Base-by-base conservation (phyloP, 2,888 invertebrate species). In the Aproaerema taeniolella region DNA sequence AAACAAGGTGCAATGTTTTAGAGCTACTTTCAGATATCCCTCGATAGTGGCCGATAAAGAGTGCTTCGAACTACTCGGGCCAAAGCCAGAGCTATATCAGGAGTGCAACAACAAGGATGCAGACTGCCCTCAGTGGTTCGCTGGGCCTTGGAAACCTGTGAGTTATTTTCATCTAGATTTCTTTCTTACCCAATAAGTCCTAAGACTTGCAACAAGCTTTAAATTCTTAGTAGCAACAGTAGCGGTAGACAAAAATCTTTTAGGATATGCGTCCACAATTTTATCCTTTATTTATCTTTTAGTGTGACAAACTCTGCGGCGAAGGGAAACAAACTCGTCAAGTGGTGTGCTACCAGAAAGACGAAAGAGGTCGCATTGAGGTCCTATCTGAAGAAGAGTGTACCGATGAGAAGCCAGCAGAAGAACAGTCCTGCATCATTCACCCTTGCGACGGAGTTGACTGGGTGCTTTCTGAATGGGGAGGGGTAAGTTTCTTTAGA, bases 271-370 rank as follows among this genome's bases (percentile, higher is more conserved):
- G n/a, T n/a, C n/a, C n/a, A n/a, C n/a, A n/a, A n/a, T n/a, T n/a
- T n/a, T n/a, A n/a, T n/a, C n/a, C n/a, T n/a, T n/a, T n/a, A n/a
- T n/a, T n/a, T 50, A 46, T 44, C 38, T 51, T 61, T 20, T 60
- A 96, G 93, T 98, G 97, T 60, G 92, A 96, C 69, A 92, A 91
- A 66, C 85, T 97, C n/a, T 98, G 98, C 68, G 98, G 96, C 0
- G 91, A 93, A 55, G 98, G 98, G 1, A 91, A 91, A 51, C 92
- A 96, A 79, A 91, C 88, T 0, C 89, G 98, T 16, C 89, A 91
- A 55, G 93, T 97, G 0, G 91, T 91, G 1, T 98, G 98, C 69
- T 93, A 90, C 70, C 90, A 89, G 55, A 92, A 90, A 66, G 79
- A 87, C 35, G 72, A 88, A 37, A 35, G 11, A 6, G 90, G 90